Evolutionary conservation across 2,797 vertebrate genomes (phyloP).

Genomic region (Coranthus polyacanthus): DNA sequence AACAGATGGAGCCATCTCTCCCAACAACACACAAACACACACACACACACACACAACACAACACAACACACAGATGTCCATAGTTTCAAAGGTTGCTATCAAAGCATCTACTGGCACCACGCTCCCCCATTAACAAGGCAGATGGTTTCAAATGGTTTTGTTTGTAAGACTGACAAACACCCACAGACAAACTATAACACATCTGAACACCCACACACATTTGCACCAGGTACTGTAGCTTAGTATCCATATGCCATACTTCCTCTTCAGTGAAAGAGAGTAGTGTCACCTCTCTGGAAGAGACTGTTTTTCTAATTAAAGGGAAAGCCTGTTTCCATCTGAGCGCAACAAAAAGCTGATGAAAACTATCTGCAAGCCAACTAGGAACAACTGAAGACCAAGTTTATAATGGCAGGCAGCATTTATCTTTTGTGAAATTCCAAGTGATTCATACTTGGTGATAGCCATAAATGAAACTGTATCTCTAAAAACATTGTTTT

Average conservation of each 20-base stretch:
- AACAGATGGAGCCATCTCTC: slow-evolving; percentile 75
- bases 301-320: slow-evolving; percentile 48
- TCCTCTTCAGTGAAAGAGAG: slow-evolving; percentile 38
- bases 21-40: slow-evolving; percentile 42
- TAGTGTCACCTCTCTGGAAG: slow-evolving; percentile 40
- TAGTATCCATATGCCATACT: slow-evolving; percentile 50
- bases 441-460: slow-evolving; percentile 5
- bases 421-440: slow-evolving; percentile 11
- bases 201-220: slow-evolving; percentile 57
- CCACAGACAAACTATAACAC: slow-evolving; percentile 58
- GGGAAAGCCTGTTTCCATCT: slow-evolving; percentile 28
- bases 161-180: slow-evolving; percentile 70
- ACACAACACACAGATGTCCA: slow-evolving; percentile 69
- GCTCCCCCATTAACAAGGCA: slow-evolving; percentile 70
- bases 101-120: slow-evolving; percentile 61
- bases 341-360: slow-evolving; percentile 11
- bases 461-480: not conserved
- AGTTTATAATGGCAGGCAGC: slow-evolving; percentile 10
- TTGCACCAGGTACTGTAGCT: slow-evolving; percentile 55
- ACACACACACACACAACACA: slow-evolving; percentile 13
- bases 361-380: slow-evolving; percentile 26
- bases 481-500: too few species aligned
- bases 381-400: not conserved
- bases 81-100: slow-evolving; percentile 73
- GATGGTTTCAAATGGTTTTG: slow-evolving; percentile 71